A percentile compares a stretch with the other conserved stretches of the same genome.
Evolutionary conservation across 1,140 invertebrate species (phyloP).

Genomic region (Coelopa frigida): DNA sequence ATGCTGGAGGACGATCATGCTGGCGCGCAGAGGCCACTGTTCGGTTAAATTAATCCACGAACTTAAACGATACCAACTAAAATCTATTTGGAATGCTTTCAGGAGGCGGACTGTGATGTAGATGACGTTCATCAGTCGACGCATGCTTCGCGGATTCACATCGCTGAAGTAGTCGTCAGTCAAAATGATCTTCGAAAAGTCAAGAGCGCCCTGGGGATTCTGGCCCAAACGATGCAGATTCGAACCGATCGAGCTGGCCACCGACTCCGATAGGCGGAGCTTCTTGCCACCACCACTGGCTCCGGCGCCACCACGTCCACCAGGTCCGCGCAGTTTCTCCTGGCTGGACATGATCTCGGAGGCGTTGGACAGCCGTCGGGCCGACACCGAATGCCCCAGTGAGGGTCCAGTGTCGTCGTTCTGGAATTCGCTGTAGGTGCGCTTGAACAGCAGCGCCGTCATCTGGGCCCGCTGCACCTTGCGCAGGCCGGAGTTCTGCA

Average conservation of each 20-base stretch:
- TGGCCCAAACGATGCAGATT: slow-evolving; percentile 69
- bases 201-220: slow-evolving; percentile 53
- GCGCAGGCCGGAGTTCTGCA: slow-evolving; percentile 91
- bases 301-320: neutral
- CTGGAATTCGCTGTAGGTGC: slow-evolving; percentile 33
- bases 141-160: slow-evolving; percentile 94
- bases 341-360: slow-evolving; percentile 71
- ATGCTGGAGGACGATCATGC: slow-evolving; percentile 93
- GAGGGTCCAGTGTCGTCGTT: slow-evolving; percentile 41
- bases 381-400: slow-evolving; percentile 55
- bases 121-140: slow-evolving; percentile 94
- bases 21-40: slow-evolving; percentile 96
- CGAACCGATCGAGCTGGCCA: slow-evolving; percentile 82
- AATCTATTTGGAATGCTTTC: slow-evolving; percentile 97
- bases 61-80: slow-evolving; percentile 95
- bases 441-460: slow-evolving; percentile 53
- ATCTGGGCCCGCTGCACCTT: slow-evolving; percentile 82
- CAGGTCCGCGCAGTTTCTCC: slow-evolving; percentile 56
- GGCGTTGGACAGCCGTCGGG: slow-evolving; percentile 67
- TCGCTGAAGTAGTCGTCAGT: slow-evolving; percentile 96
- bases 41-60: slow-evolving; percentile 98
- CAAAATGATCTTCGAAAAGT: slow-evolving; percentile 77
- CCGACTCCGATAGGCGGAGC: slow-evolving; percentile 73
- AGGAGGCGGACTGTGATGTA: slow-evolving; percentile 91
- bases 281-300: slow-evolving; percentile 57